These are phyloP conservation scores for Lacanobia oleracea DNA, from an alignment of 2,888 invertebrate genomes.

Conservation along the genomic window DNA sequence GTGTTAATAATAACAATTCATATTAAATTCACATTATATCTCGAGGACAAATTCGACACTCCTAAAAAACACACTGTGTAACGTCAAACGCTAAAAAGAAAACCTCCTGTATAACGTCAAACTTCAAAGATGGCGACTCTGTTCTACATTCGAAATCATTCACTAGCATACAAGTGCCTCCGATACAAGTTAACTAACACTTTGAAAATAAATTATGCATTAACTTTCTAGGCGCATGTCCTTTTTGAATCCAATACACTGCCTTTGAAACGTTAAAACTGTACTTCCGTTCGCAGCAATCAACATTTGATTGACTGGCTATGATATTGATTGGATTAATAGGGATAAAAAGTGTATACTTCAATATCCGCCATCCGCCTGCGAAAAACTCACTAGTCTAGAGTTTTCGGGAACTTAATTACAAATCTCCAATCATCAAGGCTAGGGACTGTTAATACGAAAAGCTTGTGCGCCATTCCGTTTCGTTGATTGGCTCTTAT, in stretches of 20 bases:
- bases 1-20: too few species aligned
- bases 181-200: slow-evolving; percentile 1
- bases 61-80: too few species aligned
- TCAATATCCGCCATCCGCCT: slow-evolving; percentile 63
- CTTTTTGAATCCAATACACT: slow-evolving; percentile 13
- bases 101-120: not conserved
- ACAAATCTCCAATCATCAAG: slow-evolving; percentile 46
- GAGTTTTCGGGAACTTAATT: slow-evolving; percentile 60
- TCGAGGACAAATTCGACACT: too few species aligned
- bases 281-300: slow-evolving; percentile 55
- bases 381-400: slow-evolving; percentile 44
- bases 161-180: not conserved
- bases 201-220: slow-evolving; percentile 12
- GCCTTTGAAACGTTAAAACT: slow-evolving; percentile 46
- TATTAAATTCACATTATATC: too few species aligned
- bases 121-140: slow-evolving; percentile 5
- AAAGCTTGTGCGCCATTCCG: slow-evolving; percentile 21
- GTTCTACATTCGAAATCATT: slow-evolving; percentile 2
- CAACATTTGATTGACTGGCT: slow-evolving; percentile 62
- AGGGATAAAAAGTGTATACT: slow-evolving; percentile 53
- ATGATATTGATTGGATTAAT: slow-evolving; percentile 58
- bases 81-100: not conserved
- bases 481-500: slow-evolving; percentile 32
- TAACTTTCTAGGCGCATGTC: slow-evolving; percentile 14
- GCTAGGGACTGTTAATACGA: slow-evolving; percentile 33